phyloP scores from a whole-genome alignment of 2,797 vertebrate genomes.

The Hybognathus amarus region DNA sequence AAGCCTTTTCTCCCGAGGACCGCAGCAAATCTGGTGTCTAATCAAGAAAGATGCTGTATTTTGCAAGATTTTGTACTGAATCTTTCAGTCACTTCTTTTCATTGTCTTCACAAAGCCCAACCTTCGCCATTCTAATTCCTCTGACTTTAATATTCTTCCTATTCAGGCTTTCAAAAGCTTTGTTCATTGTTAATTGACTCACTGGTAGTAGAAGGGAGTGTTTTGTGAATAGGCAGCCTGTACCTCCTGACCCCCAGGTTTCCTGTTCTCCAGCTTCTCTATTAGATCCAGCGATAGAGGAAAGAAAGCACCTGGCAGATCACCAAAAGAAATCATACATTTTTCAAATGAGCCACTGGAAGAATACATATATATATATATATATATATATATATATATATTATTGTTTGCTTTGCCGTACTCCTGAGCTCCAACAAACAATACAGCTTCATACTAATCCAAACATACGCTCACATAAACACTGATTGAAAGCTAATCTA shows the following conservation, averaged over 20 bases:
- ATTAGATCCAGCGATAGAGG: constrained; percentile 68
- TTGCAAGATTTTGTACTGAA: not conserved
- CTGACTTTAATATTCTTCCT: constrained; percentile 7
- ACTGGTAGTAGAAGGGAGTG: constrained; percentile 2
- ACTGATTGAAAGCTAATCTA: constrained; percentile 58
- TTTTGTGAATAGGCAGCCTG: constrained; percentile 34
- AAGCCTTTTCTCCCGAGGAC: constrained; percentile 38
- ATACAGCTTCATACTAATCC: constrained; percentile 64
- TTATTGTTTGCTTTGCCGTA: constrained; percentile 63
- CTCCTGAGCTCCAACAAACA: constrained; percentile 60
- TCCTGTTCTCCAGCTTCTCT: constrained; percentile 60
- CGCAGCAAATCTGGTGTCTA: constrained; percentile 6
- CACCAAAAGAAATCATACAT: constrained; percentile 72
- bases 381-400: constrained; percentile 44
- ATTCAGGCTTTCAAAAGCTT: constrained; percentile 22
- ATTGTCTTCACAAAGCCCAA: constrained; percentile 19
- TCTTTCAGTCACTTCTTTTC: not conserved
- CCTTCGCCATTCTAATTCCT: constrained; percentile 10
- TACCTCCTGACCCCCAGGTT: constrained; percentile 46
- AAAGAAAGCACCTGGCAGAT: constrained; percentile 72
- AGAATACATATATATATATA: constrained; percentile 63
- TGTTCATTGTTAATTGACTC: constrained; percentile 13
- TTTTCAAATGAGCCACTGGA: constrained; percentile 73
- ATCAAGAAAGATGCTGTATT: constrained; percentile 2
- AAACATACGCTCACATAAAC: constrained; percentile 57